Conservation (phyloP, 2,113 vertebrate genomes). For the Lophotis ruficrista region DNA sequence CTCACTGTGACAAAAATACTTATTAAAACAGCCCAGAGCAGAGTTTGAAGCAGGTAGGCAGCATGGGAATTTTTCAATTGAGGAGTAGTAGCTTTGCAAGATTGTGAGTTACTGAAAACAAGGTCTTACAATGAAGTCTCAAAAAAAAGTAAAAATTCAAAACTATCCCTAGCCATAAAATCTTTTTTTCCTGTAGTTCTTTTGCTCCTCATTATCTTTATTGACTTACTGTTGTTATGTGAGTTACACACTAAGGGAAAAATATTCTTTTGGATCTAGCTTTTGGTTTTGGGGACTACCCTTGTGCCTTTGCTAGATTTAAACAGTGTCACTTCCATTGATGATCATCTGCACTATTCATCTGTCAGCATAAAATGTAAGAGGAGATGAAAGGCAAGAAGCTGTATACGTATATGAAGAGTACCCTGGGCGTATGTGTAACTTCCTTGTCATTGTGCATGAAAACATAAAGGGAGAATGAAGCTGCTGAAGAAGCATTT, state of each 20-base stretch:
- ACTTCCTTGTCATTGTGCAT: background rate
- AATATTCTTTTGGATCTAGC: background rate
- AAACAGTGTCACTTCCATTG: background rate
- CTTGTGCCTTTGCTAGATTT: background rate
- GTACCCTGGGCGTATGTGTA: background rate
- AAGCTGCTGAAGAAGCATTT: background rate
- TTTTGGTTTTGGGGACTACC: background rate
- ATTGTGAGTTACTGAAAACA: background rate
- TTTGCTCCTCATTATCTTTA: background rate
- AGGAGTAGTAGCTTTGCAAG: background rate
- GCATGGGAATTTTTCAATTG: background rate
- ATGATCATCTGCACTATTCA: background rate
- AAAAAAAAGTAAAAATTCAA: background rate
- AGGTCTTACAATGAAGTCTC: background rate
- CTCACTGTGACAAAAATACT: background rate
- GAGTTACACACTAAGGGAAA: background rate
- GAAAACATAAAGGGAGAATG: background rate
- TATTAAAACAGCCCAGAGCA: background rate
- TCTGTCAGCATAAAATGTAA: background rate
- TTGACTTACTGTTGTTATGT: background rate
- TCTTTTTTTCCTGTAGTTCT: background rate
- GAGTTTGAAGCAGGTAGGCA: background rate
- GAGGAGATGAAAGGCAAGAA: background rate
- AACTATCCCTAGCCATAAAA: background rate
- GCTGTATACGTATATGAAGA: background rate